Evolutionary conservation across 2,797 vertebrate genomes (phyloP).

Genomic region (Poecilia velifera): DNA sequence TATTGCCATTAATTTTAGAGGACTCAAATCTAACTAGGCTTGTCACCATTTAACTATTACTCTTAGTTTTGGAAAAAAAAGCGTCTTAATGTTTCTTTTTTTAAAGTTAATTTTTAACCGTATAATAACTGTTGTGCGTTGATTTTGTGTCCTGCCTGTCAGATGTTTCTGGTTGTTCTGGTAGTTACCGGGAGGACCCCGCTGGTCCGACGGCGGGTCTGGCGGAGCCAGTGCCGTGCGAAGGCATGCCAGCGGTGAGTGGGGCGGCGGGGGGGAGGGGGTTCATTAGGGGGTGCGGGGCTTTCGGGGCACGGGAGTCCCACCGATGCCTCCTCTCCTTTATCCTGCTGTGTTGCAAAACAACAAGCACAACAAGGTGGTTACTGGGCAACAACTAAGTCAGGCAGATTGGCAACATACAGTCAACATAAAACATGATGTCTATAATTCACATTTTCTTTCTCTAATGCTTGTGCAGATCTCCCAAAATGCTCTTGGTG

Average conservation of each 20-base stretch:
- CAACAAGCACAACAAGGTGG: conserved; percentile 69
- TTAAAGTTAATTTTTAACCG: no score
- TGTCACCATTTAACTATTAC: neutral
- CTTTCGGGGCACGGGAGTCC: conserved; percentile 58
- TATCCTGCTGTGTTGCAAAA: conserved; percentile 77
- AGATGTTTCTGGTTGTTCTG: conserved; percentile 47
- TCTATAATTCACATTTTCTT: conserved; percentile 11
- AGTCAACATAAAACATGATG: conserved; percentile 22
- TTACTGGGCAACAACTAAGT: conserved; percentile 60
- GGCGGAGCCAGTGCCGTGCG: conserved; percentile 83
- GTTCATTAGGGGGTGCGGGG: conserved; percentile 55
- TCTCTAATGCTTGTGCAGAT: conserved; percentile 4
- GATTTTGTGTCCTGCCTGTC: conserved; percentile 17
- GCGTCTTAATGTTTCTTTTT: neutral
- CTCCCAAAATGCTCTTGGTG: neutral
- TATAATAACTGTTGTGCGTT: conserved; percentile 6
- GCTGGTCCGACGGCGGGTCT: conserved; percentile 81
- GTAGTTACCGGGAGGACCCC: conserved; percentile 83
- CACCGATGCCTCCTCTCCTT: conserved; percentile 72
- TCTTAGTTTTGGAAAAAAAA: neutral
- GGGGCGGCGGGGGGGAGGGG: conserved; percentile 75
- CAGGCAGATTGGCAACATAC: conserved; percentile 45
- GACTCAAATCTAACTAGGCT: neutral
- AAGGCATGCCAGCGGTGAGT: conserved; percentile 83
- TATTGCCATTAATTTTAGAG: neutral